Evolutionary conservation across 2,888 invertebrate species (phyloP).

Genomic region (Parnassius orleans): DNA sequence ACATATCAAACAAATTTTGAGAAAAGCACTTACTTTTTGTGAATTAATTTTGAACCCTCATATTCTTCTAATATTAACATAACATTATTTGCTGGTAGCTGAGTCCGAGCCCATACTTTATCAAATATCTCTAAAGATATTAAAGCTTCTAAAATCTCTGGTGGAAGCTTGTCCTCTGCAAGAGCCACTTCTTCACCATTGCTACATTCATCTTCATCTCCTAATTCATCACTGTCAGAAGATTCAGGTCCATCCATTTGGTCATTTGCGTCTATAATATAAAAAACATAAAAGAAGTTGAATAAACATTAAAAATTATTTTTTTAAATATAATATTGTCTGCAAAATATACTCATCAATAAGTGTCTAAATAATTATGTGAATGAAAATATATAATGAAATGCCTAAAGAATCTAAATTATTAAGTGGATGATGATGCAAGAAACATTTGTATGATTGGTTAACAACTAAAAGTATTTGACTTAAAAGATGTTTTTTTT

Average conservation of each 20-base stretch:
- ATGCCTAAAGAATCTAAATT: no score
- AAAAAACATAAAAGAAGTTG: constrained; percentile 4
- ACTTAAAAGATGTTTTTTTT: no score
- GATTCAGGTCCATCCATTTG: constrained; percentile 51
- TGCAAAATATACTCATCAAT: no score
- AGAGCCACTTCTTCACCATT: constrained; percentile 61
- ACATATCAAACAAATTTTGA: background rate
- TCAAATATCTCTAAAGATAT: constrained; percentile 80
- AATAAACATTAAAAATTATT: no score
- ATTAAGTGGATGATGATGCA: no score
- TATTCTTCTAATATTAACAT: constrained; percentile 74
- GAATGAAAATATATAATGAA: no score
- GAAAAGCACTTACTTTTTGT: constrained; percentile 67
- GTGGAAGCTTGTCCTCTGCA: constrained; percentile 74
- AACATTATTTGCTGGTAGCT: constrained; percentile 78
- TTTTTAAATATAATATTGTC: no score
- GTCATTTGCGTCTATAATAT: constrained; percentile 50
- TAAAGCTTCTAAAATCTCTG: constrained; percentile 82
- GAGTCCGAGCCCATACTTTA: constrained; percentile 80
- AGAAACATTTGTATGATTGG: no score
- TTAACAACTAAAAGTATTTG: no score
- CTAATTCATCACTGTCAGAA: constrained; percentile 62
- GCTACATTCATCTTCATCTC: constrained; percentile 63
- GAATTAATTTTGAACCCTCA: constrained; percentile 67
- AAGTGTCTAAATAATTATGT: no score